Evolutionary conservation across 2,888 invertebrate genomes (phyloP).

Genomic region (Cephus pulcher): DNA sequence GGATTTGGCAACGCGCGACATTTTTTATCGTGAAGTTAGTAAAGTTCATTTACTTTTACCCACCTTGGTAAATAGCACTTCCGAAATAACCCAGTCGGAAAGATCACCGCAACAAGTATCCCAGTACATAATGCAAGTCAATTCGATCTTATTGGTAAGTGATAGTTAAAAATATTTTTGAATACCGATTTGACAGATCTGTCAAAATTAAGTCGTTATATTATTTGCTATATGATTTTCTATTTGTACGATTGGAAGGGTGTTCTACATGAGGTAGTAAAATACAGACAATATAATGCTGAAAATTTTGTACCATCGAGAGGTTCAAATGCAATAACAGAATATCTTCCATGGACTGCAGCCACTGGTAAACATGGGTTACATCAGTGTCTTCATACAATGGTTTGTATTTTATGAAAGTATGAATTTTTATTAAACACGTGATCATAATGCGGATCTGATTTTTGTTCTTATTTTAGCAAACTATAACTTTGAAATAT

Average conservation of each 20-base stretch:
- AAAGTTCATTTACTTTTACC: slow-evolving; percentile 76
- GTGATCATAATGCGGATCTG: background rate
- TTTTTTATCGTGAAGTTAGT: slow-evolving; percentile 80
- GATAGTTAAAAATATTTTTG: background rate
- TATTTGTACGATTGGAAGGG: slow-evolving; percentile 58
- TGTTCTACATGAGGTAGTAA: slow-evolving; percentile 76
- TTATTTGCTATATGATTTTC: background rate
- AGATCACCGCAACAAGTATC: slow-evolving; percentile 71
- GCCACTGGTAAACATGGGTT: slow-evolving; percentile 70
- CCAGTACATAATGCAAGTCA: slow-evolving; percentile 58
- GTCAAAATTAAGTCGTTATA: background rate
- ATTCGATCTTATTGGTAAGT: slow-evolving; percentile 58
- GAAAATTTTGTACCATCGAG: slow-evolving; percentile 68
- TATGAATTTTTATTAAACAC: background rate
- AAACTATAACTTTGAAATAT: slow-evolving; percentile 62
- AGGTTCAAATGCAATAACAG: slow-evolving; percentile 61
- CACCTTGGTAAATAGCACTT: slow-evolving; percentile 72
- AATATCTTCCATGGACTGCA: slow-evolving; percentile 83
- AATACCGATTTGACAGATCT: background rate
- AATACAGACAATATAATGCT: slow-evolving; percentile 72
- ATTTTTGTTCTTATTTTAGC: slow-evolving; percentile 37
- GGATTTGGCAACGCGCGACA: slow-evolving; percentile 76
- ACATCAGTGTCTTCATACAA: slow-evolving; percentile 54
- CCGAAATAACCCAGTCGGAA: slow-evolving; percentile 72
- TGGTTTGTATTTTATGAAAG: slow-evolving; percentile 41